A percentile compares a stretch with the other conserved stretches of the same genome.
These are phyloP conservation scores for Otolemur garnettii DNA, from an alignment of 2,113 vertebrate species.

Conservation along the genomic window DNA sequence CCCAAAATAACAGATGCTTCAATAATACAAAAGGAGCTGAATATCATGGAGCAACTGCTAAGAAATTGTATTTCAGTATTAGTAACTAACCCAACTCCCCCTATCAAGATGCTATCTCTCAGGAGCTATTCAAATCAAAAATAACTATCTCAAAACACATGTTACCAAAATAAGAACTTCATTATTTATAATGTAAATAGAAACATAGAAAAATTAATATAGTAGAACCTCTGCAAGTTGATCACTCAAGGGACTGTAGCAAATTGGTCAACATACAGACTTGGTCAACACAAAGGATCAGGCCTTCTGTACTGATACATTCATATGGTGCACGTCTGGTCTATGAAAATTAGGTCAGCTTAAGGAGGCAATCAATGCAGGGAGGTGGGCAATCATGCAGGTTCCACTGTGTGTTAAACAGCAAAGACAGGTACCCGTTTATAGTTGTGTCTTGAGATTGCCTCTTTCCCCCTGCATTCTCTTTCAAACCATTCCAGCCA, in stretches of 20 bases:
- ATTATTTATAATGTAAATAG: not conserved
- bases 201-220: not conserved
- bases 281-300: too few species aligned
- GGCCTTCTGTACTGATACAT: too few species aligned
- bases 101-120: not conserved
- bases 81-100: not conserved
- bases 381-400: too few species aligned
- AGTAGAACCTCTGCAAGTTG: too few species aligned
- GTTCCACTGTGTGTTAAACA: not conserved
- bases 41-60: not conserved
- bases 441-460: not conserved
- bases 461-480: not conserved
- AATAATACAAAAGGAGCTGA: not conserved
- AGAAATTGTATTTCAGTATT: constrained; percentile 14
- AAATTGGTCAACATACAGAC: too few species aligned
- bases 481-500: not conserved
- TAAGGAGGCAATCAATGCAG: too few species aligned
- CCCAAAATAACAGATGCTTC: not conserved
- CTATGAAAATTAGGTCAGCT: too few species aligned
- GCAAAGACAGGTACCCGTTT: not conserved
- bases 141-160: not conserved
- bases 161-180: not conserved
- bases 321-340: too few species aligned
- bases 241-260: too few species aligned
- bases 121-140: constrained; percentile 2